Percentiles rank a stretch among this genome's conserved stretches.
Evolutionary conservation across 2,113 vertebrate species (phyloP).

Genomic region (Brachyhypopomus occidentalis): DNA sequence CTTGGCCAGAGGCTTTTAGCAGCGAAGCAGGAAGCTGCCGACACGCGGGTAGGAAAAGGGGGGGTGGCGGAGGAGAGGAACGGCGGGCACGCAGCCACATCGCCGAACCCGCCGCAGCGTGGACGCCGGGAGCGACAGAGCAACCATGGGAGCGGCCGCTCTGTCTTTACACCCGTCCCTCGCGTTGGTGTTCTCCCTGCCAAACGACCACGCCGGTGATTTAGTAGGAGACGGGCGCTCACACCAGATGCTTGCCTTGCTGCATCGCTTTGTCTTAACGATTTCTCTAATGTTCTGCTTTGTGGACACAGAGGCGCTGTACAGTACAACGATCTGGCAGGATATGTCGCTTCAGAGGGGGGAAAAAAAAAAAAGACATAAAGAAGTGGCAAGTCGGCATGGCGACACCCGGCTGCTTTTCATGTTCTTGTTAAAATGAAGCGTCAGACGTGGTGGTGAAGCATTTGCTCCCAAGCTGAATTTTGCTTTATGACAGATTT

Average conservation of each 20-base stretch:
- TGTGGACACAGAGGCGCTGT: not conserved
- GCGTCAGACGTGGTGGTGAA: slow-evolving; percentile 43
- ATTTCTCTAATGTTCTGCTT: not conserved
- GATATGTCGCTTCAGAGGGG: not conserved
- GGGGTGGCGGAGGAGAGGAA: not conserved
- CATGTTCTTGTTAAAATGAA: slow-evolving; percentile 46
- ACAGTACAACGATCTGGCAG: slow-evolving; percentile 1
- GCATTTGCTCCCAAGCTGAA: slow-evolving; percentile 33
- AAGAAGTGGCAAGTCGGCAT: not conserved
- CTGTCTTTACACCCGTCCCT: no score
- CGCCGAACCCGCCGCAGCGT: no score
- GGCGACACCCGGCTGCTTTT: slow-evolving; percentile 32
- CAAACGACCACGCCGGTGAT: no score
- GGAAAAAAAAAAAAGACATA: not conserved
- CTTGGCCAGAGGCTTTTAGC: slow-evolving; percentile 9
- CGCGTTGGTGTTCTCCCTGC: no score
- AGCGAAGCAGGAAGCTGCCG: not conserved
- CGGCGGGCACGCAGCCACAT: no score
- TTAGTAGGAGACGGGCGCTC: no score
- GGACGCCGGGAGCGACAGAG: no score
- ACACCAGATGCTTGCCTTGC: no score
- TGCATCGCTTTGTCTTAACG: no score
- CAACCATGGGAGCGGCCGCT: no score
- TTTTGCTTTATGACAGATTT: slow-evolving; percentile 54
- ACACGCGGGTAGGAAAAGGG: not conserved